Percentiles rank a stretch among this genome's conserved stretches.
Conservation (phyloP, 2,797 vertebrate species). For the Chaetodon trifasciatus region DNA sequence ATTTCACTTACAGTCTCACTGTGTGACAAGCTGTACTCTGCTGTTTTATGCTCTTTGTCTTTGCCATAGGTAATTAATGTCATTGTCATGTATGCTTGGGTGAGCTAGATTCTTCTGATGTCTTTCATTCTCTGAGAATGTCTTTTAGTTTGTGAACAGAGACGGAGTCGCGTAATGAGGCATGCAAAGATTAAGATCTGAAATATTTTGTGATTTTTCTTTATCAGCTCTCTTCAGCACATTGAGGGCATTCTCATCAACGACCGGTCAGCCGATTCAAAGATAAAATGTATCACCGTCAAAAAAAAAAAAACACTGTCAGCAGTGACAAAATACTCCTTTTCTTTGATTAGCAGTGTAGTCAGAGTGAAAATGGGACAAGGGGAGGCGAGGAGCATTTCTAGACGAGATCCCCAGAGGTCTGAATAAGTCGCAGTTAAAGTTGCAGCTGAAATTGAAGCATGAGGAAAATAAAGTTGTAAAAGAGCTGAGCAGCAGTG, state of each 20-base stretch:
- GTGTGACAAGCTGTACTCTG: constrained; percentile 27
- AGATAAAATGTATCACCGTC: constrained; percentile 34
- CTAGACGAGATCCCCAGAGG: constrained; percentile 48
- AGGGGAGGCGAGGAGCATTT: constrained; percentile 37
- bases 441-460: constrained; percentile 38
- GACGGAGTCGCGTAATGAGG: constrained; percentile 47
- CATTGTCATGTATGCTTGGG: constrained; percentile 20
- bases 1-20: constrained; percentile 30
- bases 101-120: constrained; percentile 24
- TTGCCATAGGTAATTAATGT: constrained; percentile 61
- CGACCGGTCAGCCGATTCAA: constrained; percentile 13
- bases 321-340: constrained; percentile 38
- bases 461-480: not conserved
- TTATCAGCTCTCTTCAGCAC: constrained; percentile 55
- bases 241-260: constrained; percentile 40
- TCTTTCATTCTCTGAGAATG: constrained; percentile 28
- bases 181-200: constrained; percentile 47
- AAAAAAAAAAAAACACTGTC: constrained; percentile 35
- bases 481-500: not conserved
- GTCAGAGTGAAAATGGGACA: constrained; percentile 52
- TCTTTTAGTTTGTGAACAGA: constrained; percentile 21
- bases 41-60: constrained; percentile 43
- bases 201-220: constrained; percentile 45
- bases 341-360: constrained; percentile 46
- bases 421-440: constrained; percentile 39